Percentiles rank a stretch among this genome's conserved stretches.
Conservation (phyloP, 1,140 invertebrate species). For the Pristionchus pacificus region DNA sequence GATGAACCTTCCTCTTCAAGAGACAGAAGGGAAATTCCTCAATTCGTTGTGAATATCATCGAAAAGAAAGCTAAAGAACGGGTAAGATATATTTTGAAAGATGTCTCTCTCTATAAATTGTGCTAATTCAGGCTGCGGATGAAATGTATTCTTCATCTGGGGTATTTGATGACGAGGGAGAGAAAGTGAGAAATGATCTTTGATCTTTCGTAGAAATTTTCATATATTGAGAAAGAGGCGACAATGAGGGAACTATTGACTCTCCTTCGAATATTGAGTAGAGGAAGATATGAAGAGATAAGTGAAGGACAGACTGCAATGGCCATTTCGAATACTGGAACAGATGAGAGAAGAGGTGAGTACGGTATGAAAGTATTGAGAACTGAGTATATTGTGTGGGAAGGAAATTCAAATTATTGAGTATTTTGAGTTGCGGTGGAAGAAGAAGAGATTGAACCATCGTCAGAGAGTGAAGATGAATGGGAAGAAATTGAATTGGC, state of each 20-base stretch:
- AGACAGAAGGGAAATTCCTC: not conserved
- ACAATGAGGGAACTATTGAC: not conserved
- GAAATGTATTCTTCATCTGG: too few species aligned
- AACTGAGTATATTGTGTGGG: not conserved
- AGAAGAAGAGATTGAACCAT: too few species aligned
- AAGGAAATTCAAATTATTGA: not conserved
- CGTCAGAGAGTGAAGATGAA: not conserved
- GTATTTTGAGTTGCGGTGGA: not conserved
- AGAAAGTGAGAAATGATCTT: not conserved
- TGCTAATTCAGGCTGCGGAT: too few species aligned
- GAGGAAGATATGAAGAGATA: not conserved
- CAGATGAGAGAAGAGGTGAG: not conserved
- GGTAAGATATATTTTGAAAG: too few species aligned
- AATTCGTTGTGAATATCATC: not conserved
- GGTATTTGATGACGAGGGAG: not conserved
- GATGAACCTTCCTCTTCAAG: too few species aligned
- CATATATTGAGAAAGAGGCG: not conserved
- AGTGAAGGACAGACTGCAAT: not conserved
- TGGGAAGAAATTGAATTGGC: not conserved
- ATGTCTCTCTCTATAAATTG: too few species aligned
- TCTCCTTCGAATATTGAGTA: not conserved
- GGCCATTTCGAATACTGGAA: not conserved
- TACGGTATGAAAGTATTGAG: not conserved
- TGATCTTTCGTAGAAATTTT: not conserved
- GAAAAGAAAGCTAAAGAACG: not conserved